Base-by-base conservation (phyloP, 2,113 vertebrate genomes). In the Pangasianodon hypophthalmus region DNA sequence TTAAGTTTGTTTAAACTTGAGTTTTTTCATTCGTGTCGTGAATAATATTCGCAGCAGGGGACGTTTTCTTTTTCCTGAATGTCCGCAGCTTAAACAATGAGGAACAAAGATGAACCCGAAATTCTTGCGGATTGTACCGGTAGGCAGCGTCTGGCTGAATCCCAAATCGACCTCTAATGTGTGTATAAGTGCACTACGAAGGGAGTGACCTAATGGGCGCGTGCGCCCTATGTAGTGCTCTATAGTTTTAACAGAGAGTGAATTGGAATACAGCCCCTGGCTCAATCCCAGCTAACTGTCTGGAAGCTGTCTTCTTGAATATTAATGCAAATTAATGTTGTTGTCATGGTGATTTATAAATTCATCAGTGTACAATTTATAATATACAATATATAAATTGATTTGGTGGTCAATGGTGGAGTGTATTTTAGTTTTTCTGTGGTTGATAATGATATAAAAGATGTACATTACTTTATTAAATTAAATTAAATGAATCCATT, bases 61-160 rank as follows among this genome's bases (percentile, higher is more conserved):
- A 88, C 14, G 86, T 73, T 64, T 84, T 75, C 16, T 79, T 84
- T 84, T 7, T 16, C 19, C 37, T 82, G n/a, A 44, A 88, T 62
- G 86, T 60, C 19, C 48, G 26, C 75, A 67, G 11, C 26, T 71
- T 81, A 86, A 90, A 91, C 80, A 75, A 92, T 92, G 91, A 89
- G 88, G 88, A 90, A 85, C 83, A 90, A 87, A 87, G 91, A 89
- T 87, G 80, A 73, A 69, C 32, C 84, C 44, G 83, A 44, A 41
- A 75, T 77, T 84, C 84, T 58, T 87, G 79, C 32, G 41, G 77
- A 84, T 84, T 71, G n/a, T 29, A 62, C 82, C 18, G 81, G 90
- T 90, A 92, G 84, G 84, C 64, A 87, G 10, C 85, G 37, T 48
- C 10, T 24, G 29, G 64, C 54, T 19, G 54, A 10, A 44, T 87